phyloP scores from a whole-genome alignment of 2,113 vertebrate genomes.

The Actinemys pallida region DNA sequence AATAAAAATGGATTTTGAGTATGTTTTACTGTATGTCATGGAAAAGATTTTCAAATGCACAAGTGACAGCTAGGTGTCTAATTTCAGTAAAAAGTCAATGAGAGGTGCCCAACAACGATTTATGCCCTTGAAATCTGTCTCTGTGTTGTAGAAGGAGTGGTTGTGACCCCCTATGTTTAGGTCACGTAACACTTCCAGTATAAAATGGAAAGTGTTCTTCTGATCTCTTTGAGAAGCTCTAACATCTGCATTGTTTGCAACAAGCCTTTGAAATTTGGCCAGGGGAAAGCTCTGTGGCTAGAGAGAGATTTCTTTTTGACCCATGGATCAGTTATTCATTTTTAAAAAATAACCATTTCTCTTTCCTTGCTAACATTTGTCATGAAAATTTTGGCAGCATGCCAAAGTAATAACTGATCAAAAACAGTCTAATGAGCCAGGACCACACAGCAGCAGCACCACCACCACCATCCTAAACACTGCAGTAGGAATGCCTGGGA shows the following conservation, averaged over 20 bases:
- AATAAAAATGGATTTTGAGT: neutral
- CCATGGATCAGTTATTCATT: accelerated
- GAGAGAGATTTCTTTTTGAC: neutral
- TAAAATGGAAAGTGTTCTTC: neutral
- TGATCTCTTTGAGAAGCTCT: neutral
- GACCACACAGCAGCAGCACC: neutral
- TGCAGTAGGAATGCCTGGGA: neutral
- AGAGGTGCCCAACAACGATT: neutral
- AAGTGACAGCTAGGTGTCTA: neutral
- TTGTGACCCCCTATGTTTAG: neutral
- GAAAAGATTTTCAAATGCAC: neutral
- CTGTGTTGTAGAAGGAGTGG: neutral
- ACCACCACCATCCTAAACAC: neutral
- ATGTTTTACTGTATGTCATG: neutral
- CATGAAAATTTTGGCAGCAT: neutral
- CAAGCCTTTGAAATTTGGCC: constrained; percentile 4
- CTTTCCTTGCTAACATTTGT: neutral
- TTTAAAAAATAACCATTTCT: neutral
- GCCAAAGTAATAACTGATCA: neutral
- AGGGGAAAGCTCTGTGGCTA: neutral
- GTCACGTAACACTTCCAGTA: neutral
- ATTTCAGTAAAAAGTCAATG: neutral
- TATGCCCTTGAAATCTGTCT: neutral
- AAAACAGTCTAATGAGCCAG: neutral
- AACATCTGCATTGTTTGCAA: neutral